These are phyloP conservation scores for Salminus brasiliensis DNA, from an alignment of 2,113 vertebrate genomes.

Conservation along the genomic window DNA sequence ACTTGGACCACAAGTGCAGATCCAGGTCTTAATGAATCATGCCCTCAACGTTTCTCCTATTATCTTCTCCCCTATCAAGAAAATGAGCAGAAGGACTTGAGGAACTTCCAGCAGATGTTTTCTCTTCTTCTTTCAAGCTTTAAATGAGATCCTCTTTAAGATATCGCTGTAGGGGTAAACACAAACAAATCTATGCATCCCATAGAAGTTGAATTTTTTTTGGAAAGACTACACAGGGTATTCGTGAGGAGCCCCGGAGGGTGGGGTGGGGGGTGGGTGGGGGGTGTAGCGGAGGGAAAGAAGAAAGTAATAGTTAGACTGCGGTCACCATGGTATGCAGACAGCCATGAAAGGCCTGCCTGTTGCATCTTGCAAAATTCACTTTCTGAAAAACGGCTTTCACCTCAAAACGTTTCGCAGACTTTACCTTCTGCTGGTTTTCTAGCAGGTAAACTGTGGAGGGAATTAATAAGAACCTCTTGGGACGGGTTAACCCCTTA, in stretches of 20 bases:
- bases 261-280: too few relatives aligned
- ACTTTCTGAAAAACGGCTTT: conserved; percentile 77
- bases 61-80: not conserved
- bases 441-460: not conserved
- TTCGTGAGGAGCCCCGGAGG: conserved; percentile 74
- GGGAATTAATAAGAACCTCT: too few relatives aligned
- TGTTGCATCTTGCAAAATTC: conserved; percentile 83
- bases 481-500: too few relatives aligned
- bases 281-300: conserved; percentile 63
- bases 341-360: conserved; percentile 76
- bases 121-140: not conserved
- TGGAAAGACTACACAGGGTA: conserved; percentile 76
- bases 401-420: conserved; percentile 50
- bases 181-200: conserved; percentile 76
- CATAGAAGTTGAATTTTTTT: conserved; percentile 63
- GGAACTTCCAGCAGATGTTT: conserved; percentile 1
- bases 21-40: not conserved
- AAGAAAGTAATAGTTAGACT: conserved; percentile 82
- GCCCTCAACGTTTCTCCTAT: not conserved
- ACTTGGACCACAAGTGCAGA: not conserved
- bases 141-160: conserved; percentile 48
- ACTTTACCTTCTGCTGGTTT: not conserved
- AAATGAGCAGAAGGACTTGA: not conserved
- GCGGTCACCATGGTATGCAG: conserved; percentile 81
- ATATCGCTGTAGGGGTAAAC: conserved; percentile 73